Evolutionary conservation across 2,888 invertebrate species (phyloP).

Genomic region (Anthophora plumipes): DNA sequence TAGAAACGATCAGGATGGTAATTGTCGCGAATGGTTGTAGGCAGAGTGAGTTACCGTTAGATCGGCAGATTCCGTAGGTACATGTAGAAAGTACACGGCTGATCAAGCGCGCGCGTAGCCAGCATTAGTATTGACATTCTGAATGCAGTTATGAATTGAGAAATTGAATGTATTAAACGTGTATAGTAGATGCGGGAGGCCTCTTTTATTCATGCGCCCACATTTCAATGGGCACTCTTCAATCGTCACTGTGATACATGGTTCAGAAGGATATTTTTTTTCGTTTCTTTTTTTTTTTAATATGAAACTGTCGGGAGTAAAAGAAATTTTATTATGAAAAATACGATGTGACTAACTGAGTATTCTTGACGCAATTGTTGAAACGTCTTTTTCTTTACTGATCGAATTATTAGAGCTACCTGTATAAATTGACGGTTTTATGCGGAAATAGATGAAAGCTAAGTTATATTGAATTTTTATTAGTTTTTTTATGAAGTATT

Average conservation of each 20-base stretch:
- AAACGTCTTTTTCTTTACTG: too few relatives aligned
- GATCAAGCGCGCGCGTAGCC: constrained; percentile 9
- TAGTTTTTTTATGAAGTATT: too few relatives aligned
- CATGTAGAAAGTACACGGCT: constrained; percentile 27
- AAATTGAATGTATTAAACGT: constrained; percentile 3
- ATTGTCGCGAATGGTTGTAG: constrained; percentile 25
- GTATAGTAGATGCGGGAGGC: neutral
- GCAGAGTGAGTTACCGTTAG: constrained; percentile 34
- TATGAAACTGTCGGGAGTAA: constrained; percentile 1
- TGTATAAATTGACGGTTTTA: too few relatives aligned
- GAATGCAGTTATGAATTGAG: constrained; percentile 19
- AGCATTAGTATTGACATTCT: constrained; percentile 21
- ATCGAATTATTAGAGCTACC: too few relatives aligned
- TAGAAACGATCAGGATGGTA: neutral
- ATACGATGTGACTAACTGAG: too few relatives aligned
- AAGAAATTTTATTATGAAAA: neutral
- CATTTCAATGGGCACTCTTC: constrained; percentile 6
- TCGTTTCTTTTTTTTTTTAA: too few relatives aligned
- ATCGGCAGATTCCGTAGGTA: constrained; percentile 27
- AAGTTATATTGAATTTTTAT: too few relatives aligned
- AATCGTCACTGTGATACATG: neutral
- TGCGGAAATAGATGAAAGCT: too few relatives aligned
- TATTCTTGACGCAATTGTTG: too few relatives aligned
- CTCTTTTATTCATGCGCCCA: constrained; percentile 6
- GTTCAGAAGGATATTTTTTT: constrained; percentile 10